phyloP scores from a whole-genome alignment of 2,797 vertebrate genomes.

The Sphenopsis melanotis region DNA sequence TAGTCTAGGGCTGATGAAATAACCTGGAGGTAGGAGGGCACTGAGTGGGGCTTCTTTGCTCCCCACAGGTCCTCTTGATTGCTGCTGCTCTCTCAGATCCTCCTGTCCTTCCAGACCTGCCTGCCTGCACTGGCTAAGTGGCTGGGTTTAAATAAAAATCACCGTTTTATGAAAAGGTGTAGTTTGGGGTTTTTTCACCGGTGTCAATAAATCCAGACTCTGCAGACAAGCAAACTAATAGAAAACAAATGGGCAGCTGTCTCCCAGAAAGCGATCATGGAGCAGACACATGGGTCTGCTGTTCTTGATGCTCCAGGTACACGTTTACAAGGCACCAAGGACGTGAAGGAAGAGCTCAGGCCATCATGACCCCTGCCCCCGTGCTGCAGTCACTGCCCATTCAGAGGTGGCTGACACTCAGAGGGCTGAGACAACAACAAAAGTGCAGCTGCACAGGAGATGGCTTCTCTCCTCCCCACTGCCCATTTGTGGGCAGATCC shows the following conservation, averaged over 20 bases:
- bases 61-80: neutral
- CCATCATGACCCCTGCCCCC: neutral
- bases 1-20: neutral
- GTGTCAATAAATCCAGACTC: neutral
- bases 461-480: neutral
- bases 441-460: neutral
- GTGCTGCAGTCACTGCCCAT: neutral
- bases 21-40: neutral
- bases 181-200: neutral
- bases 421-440: neutral
- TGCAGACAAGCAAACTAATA: neutral
- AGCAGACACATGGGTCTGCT: neutral
- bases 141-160: neutral
- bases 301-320: neutral
- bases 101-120: neutral
- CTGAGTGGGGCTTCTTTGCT: neutral
- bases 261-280: neutral
- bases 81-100: neutral
- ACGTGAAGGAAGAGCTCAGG: neutral
- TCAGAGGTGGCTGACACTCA: neutral
- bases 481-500: neutral
- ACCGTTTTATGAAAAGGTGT: neutral
- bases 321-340: rapidly evolving
- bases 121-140: neutral
- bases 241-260: neutral